Conservation (phyloP, 2,113 vertebrate species). For the Edolisoma coerulescens region DNA sequence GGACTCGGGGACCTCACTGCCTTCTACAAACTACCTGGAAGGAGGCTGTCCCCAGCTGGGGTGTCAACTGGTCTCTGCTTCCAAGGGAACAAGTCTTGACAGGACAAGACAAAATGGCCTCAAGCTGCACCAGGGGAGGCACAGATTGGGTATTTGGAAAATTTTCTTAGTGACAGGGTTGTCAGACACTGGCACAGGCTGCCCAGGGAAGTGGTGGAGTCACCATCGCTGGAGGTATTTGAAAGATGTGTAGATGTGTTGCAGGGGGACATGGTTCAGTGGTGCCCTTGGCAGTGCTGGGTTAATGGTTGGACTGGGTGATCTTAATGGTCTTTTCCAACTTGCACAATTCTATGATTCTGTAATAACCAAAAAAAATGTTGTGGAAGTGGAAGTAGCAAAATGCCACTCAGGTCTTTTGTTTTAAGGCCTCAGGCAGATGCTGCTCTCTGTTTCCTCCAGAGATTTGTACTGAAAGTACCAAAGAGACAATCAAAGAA, state of each 20-base stretch:
- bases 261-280: neutral
- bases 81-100: neutral
- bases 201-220: neutral
- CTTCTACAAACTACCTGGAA: neutral
- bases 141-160: accelerated
- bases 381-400: neutral
- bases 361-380: neutral
- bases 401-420: neutral
- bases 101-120: neutral
- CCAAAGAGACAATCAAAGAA: neutral
- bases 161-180: neutral
- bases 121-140: neutral
- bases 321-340: neutral
- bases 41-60: neutral
- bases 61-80: accelerated
- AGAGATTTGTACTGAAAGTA: neutral
- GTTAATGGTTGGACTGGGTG: neutral
- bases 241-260: accelerated
- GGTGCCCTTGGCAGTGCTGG: neutral
- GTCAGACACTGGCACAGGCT: neutral
- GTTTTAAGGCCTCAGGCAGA: neutral
- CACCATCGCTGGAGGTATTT: neutral
- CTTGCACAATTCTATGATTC: neutral
- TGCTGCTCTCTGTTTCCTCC: neutral
- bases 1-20: accelerated